Percentiles rank a stretch among this genome's conserved stretches.
Conservation (phyloP, 1,140 invertebrate species). For the Aradophagus sp. region DNA sequence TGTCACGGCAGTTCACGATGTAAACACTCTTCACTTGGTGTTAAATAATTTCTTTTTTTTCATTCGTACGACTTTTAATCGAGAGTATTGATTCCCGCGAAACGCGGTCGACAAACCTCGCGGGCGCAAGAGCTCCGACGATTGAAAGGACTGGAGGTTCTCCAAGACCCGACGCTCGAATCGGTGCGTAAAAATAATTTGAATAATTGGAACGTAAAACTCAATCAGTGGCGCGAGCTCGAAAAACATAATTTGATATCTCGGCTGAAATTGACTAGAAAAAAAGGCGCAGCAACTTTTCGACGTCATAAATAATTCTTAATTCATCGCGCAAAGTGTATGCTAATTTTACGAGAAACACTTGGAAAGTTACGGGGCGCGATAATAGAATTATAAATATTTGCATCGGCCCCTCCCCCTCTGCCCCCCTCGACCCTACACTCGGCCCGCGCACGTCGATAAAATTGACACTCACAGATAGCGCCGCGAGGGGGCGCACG, state of each 20-base stretch:
- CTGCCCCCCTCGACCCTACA: too few species aligned
- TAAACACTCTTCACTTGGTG: too few species aligned
- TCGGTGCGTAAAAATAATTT: constrained; percentile 32
- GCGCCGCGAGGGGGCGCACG: constrained; percentile 26
- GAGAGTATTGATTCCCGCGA: too few species aligned
- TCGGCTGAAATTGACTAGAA: constrained; percentile 53
- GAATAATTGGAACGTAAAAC: constrained; percentile 45
- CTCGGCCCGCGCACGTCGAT: constrained; percentile 49
- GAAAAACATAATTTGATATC: constrained; percentile 53
- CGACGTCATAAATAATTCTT: constrained; percentile 56
- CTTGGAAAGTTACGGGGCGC: constrained; percentile 49
- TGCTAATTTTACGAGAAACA: constrained; percentile 55
- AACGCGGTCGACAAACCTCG: too few species aligned
- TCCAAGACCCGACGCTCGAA: not conserved
- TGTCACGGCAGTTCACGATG: too few species aligned
- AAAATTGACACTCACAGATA: constrained; percentile 56
- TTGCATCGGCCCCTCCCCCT: constrained; percentile 54
- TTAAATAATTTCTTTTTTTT: too few species aligned
- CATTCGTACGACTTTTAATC: too few species aligned
- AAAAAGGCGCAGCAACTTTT: constrained; percentile 43
- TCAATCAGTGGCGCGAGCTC: constrained; percentile 40
- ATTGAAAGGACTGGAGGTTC: too few species aligned
- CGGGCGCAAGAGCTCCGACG: too few species aligned
- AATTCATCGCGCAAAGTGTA: constrained; percentile 55
- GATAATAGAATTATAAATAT: constrained; percentile 60